phyloP scores from a whole-genome alignment of 2,888 invertebrate species.

The Acronicta psi region DNA sequence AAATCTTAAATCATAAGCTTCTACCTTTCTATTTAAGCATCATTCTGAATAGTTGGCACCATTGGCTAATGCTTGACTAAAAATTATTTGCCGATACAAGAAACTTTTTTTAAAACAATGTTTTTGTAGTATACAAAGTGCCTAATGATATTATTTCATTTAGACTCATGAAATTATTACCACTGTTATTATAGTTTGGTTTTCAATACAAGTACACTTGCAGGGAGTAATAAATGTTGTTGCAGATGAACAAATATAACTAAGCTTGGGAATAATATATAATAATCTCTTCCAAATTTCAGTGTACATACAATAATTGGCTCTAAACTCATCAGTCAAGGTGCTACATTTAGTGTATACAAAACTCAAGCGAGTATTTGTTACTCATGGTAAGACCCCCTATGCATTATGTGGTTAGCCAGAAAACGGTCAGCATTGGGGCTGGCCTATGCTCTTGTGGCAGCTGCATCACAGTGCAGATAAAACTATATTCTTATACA shows the following conservation, averaged over 20 bases:
- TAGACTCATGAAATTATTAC: background rate
- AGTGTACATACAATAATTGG: slow-evolving; percentile 46
- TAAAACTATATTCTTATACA: no score
- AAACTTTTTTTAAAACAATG: no score
- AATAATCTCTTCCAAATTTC: slow-evolving; percentile 44
- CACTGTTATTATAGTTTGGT: background rate
- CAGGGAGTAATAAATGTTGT: slow-evolving; percentile 44
- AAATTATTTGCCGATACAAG: no score
- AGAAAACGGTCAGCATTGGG: no score
- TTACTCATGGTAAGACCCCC: slow-evolving; percentile 18
- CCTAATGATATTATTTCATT: background rate
- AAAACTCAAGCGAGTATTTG: slow-evolving; percentile 43
- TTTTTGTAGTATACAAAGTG: background rate
- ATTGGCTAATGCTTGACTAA: no score
- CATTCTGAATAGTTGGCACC: no score
- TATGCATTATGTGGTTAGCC: no score
- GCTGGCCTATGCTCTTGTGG: no score
- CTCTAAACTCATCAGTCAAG: slow-evolving; percentile 18
- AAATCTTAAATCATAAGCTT: no score
- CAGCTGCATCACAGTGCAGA: no score
- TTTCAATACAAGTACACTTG: slow-evolving; percentile 22
- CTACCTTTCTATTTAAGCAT: no score
- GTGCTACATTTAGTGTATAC: slow-evolving; percentile 9
- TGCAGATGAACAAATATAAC: slow-evolving; percentile 47
- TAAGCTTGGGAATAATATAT: slow-evolving; percentile 49